Conservation (phyloP, 1,140 invertebrate species). For the Diploscapter pachys region DNA sequence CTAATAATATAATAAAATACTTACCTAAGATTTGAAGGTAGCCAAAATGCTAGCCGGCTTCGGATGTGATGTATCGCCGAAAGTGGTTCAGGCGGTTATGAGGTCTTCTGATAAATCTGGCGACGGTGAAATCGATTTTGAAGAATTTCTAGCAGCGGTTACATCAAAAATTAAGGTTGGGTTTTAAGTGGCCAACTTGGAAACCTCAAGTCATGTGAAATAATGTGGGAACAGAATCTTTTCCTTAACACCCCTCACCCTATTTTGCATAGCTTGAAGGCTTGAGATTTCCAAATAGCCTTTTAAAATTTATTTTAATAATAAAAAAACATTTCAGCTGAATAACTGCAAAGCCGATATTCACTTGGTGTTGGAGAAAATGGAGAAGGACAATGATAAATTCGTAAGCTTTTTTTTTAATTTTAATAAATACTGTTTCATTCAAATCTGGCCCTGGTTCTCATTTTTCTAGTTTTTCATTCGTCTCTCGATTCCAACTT, state of each 20-base stretch:
- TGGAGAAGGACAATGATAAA: slow-evolving; percentile 26
- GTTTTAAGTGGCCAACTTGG: background rate
- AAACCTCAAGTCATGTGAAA: background rate
- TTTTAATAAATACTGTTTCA: too few relatives aligned
- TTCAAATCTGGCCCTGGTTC: too few relatives aligned
- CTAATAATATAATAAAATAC: too few relatives aligned
- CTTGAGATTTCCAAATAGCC: background rate
- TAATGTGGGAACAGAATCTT: too few relatives aligned
- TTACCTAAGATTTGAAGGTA: background rate
- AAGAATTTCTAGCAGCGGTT: slow-evolving; percentile 37
- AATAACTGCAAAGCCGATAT: slow-evolving; percentile 32
- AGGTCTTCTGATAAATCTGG: slow-evolving; percentile 27
- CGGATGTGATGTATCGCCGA: slow-evolving; percentile 35
- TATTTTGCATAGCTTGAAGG: background rate
- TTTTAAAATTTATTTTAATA: background rate
- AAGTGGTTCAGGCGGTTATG: slow-evolving; percentile 39
- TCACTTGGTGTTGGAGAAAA: slow-evolving; percentile 26
- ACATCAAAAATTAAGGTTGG: slow-evolving; percentile 36
- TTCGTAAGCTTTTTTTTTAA: background rate
- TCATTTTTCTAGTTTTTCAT: too few relatives aligned
- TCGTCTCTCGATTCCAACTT: too few relatives aligned
- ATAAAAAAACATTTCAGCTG: slow-evolving; percentile 1
- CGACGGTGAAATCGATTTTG: slow-evolving; percentile 37
- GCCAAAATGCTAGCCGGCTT: slow-evolving; percentile 33
- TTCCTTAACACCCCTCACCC: background rate